Conservation (phyloP, 1,140 invertebrate species). For the Meteorus sp. region DNA sequence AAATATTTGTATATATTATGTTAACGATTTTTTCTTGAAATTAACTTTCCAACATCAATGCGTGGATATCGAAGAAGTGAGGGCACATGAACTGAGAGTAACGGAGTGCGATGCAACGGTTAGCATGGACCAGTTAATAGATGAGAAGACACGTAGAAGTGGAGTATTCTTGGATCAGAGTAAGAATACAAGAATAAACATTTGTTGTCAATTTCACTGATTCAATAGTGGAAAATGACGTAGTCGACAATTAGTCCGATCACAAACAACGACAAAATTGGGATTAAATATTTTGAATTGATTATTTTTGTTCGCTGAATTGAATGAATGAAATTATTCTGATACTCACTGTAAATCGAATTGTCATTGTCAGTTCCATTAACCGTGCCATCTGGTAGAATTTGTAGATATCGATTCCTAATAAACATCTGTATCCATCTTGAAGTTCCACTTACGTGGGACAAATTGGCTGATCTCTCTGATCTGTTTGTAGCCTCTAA, state of each 20-base stretch:
- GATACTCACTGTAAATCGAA: slow-evolving; percentile 81
- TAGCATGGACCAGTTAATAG: slow-evolving; percentile 35
- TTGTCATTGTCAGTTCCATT: slow-evolving; percentile 72
- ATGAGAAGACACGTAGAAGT: not conserved
- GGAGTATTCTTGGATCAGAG: slow-evolving; percentile 41
- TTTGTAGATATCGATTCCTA: slow-evolving; percentile 76
- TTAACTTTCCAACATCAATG: too few species aligned
- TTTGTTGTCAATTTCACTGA: slow-evolving; percentile 29
- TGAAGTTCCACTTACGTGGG: slow-evolving; percentile 71
- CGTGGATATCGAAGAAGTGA: too few species aligned
- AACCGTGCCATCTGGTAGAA: slow-evolving; percentile 77
- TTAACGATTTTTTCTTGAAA: too few species aligned
- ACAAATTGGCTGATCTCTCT: slow-evolving; percentile 74
- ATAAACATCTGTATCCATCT: slow-evolving; percentile 80
- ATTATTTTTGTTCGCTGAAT: too few species aligned
- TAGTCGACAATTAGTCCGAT: too few species aligned
- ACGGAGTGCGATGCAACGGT: slow-evolving; percentile 37
- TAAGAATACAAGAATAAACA: slow-evolving; percentile 33
- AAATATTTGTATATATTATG: too few species aligned
- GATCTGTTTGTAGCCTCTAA: slow-evolving; percentile 41
- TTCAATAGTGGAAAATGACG: slow-evolving; percentile 11
- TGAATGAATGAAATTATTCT: too few species aligned
- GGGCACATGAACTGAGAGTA: too few species aligned
- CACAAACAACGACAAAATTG: too few species aligned
- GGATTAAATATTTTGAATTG: too few species aligned